These are phyloP conservation scores for Notamacropus eugenii DNA, from an alignment of 2,797 vertebrate genomes.

Conservation along the genomic window DNA sequence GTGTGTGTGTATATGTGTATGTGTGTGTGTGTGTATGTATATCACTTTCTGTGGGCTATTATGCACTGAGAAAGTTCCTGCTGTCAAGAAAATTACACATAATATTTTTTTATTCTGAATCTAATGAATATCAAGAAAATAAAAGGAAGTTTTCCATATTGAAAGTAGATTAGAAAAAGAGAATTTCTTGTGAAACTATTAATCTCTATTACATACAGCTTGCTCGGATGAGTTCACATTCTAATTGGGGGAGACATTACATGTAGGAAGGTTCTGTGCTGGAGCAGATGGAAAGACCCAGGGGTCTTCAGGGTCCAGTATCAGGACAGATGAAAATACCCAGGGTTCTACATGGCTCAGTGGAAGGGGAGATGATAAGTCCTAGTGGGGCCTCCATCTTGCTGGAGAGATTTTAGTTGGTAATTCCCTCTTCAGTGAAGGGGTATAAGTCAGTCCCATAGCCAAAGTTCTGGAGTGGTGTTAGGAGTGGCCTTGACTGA, in stretches of 20 bases:
- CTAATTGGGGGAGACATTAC: not conserved
- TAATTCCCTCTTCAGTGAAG: not conserved
- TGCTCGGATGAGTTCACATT: not conserved
- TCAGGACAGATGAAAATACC: not conserved
- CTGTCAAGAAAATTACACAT: not conserved
- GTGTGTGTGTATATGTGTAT: no score
- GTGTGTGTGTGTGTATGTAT: no score
- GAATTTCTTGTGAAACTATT: not conserved
- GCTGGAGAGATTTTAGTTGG: not conserved
- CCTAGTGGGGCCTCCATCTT: not conserved
- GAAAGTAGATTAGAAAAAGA: not conserved
- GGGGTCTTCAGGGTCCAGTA: not conserved
- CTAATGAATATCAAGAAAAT: not conserved
- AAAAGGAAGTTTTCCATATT: not conserved
- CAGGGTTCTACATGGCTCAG: not conserved
- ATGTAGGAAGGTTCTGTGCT: not conserved
- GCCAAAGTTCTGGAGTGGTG: not conserved
- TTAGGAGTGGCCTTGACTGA: not conserved
- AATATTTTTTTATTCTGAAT: not conserved
- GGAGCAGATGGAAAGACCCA: not conserved
- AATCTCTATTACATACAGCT: not conserved
- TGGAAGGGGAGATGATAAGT: not conserved
- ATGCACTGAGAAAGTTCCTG: not conserved
- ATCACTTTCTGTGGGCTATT: not conserved
- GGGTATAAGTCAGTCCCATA: not conserved